Evolutionary conservation across 2,888 invertebrate genomes (phyloP).

Genomic region (Serripes groenlandicus): DNA sequence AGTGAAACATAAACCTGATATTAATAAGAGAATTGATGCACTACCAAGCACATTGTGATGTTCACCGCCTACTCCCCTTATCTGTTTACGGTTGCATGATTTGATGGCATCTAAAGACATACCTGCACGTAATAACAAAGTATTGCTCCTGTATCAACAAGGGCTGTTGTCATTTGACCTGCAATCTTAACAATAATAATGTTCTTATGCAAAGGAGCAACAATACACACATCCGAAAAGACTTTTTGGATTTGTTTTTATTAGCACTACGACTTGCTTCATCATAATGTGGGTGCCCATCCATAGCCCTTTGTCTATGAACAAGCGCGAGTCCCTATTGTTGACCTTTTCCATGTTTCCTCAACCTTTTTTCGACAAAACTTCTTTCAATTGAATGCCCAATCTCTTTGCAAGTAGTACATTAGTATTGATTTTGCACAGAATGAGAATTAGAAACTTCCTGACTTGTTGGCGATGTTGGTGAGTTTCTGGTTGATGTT

Average conservation of each 20-base stretch:
- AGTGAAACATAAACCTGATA: conserved; percentile 10
- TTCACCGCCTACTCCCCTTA: conserved; percentile 22
- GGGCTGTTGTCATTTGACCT: neutral
- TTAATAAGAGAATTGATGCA: neutral
- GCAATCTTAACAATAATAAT: conserved; percentile 7
- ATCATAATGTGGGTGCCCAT: conserved; percentile 11
- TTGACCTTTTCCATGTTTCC: neutral
- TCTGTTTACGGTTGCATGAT: too few species aligned
- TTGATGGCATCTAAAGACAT: too few species aligned
- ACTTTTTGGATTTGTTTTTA: neutral
- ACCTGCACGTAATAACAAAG: too few species aligned
- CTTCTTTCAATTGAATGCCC: conserved; percentile 17
- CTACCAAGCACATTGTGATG: conserved; percentile 17
- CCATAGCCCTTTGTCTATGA: conserved; percentile 12
- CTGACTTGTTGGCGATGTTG: neutral
- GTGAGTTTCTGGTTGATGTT: neutral
- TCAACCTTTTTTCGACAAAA: neutral
- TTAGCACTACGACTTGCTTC: neutral
- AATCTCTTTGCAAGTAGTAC: conserved; percentile 5
- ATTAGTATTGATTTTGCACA: neutral
- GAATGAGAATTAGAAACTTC: conserved; percentile 9
- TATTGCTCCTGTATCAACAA: conserved; percentile 29
- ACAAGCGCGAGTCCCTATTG: conserved; percentile 14
- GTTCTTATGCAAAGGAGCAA: conserved; percentile 26
- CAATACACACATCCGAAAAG: neutral